phyloP scores from a whole-genome alignment of 1,140 invertebrate genomes.

The Oppia nitens region DNA sequence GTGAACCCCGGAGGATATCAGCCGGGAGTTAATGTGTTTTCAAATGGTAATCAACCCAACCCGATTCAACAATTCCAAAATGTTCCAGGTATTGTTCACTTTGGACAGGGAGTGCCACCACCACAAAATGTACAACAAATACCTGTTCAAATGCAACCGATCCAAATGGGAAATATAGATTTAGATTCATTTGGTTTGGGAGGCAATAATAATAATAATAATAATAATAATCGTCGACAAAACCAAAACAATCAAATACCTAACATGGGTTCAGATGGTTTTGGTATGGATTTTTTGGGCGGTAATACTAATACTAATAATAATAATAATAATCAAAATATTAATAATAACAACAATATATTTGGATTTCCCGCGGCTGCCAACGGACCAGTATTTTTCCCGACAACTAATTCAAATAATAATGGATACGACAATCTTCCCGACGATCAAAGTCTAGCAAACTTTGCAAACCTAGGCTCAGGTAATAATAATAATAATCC shows the following conservation, averaged over 20 bases:
- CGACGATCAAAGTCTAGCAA: background rate
- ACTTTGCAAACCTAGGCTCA: background rate
- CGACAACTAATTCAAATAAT: background rate
- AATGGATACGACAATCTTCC: background rate
- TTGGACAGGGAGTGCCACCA: too few relatives aligned
- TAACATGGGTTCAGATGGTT: too few relatives aligned
- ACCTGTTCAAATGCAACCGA: too few relatives aligned
- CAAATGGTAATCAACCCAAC: background rate
- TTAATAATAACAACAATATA: too few relatives aligned
- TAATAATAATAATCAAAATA: background rate
- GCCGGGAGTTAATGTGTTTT: background rate
- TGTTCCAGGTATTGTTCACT: background rate
- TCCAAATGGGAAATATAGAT: too few relatives aligned
- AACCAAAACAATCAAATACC: too few relatives aligned
- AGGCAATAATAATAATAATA: background rate
- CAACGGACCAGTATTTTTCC: background rate
- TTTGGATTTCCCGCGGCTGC: background rate
- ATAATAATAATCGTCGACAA: too few relatives aligned
- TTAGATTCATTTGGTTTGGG: background rate
- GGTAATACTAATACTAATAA: background rate
- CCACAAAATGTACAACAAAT: too few relatives aligned
- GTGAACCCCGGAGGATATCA: background rate
- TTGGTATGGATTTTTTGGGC: background rate
- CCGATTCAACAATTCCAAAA: background rate
- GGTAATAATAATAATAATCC: background rate